These are phyloP conservation scores for Melanargia galathea DNA, from an alignment of 2,888 invertebrate genomes.

Conservation along the genomic window DNA sequence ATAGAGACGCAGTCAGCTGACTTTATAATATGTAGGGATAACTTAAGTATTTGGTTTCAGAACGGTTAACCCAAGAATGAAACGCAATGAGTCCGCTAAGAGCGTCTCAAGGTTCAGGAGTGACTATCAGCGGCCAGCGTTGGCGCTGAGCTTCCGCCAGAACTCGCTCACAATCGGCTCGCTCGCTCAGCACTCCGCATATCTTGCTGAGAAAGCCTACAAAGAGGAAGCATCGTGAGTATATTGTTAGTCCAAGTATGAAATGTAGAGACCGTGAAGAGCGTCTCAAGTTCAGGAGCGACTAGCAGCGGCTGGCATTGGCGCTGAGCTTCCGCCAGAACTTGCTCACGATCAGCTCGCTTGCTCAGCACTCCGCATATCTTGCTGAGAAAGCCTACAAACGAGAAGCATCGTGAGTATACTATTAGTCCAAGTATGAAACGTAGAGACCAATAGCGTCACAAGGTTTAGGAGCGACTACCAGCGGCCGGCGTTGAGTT, in stretches of 20 bases:
- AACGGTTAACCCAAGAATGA: constrained; percentile 71
- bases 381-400: constrained; percentile 58
- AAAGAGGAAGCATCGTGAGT: constrained; percentile 54
- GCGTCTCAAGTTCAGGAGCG: constrained; percentile 52
- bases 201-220: constrained; percentile 58
- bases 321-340: constrained; percentile 62
- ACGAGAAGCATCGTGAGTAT: constrained; percentile 52
- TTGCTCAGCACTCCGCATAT: constrained; percentile 62
- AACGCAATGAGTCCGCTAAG: constrained; percentile 71
- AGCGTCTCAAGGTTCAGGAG: constrained; percentile 54
- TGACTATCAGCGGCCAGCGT: constrained; percentile 48
- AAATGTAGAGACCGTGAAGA: constrained; percentile 70
- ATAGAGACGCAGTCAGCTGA: neutral
- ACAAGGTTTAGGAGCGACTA: constrained; percentile 50
- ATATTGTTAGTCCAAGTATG: constrained; percentile 66
- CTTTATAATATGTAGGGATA: neutral
- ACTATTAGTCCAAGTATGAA: constrained; percentile 55
- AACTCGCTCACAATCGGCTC: constrained; percentile 69
- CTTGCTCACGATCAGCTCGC: constrained; percentile 64
- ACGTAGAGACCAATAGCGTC: constrained; percentile 71
- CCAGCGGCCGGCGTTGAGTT: constrained; percentile 52
- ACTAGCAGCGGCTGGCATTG: constrained; percentile 47
- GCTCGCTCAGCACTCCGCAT: constrained; percentile 63
- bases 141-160: constrained; percentile 58
- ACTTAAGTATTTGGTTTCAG: constrained; percentile 49